phyloP scores from a whole-genome alignment of 2,797 vertebrate species.

The Crotalus adamanteus region DNA sequence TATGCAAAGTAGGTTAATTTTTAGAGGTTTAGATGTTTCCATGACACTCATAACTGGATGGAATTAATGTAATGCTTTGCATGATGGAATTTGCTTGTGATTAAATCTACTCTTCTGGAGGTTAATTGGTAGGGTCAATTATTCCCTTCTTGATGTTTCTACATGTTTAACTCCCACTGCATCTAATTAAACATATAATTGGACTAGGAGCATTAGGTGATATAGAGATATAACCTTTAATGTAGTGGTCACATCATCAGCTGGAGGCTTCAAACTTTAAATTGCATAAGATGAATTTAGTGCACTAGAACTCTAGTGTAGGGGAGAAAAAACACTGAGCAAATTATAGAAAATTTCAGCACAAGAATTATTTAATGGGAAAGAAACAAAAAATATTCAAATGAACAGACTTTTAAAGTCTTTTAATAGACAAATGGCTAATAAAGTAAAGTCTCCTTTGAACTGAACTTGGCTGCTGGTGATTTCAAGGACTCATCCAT shows the following conservation, averaged over 20 bases:
- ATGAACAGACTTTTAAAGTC: neutral
- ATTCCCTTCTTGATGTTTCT: neutral
- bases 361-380: neutral
- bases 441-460: neutral
- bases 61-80: neutral
- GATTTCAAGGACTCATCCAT: neutral
- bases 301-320: neutral
- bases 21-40: neutral
- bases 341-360: neutral
- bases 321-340: neutral
- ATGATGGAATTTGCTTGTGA: neutral
- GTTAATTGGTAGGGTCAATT: neutral
- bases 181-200: neutral
- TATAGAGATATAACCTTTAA: neutral
- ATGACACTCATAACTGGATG: neutral
- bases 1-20: neutral
- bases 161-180: neutral
- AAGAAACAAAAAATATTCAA: neutral
- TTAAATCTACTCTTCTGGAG: neutral
- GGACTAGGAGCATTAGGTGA: neutral
- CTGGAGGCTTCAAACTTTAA: neutral
- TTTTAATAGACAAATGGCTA: neutral
- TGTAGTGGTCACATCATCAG: neutral
- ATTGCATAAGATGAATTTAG: neutral
- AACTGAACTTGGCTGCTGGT: neutral